phyloP scores from a whole-genome alignment of 1,140 invertebrate species.

The Dreissena polymorpha region DNA sequence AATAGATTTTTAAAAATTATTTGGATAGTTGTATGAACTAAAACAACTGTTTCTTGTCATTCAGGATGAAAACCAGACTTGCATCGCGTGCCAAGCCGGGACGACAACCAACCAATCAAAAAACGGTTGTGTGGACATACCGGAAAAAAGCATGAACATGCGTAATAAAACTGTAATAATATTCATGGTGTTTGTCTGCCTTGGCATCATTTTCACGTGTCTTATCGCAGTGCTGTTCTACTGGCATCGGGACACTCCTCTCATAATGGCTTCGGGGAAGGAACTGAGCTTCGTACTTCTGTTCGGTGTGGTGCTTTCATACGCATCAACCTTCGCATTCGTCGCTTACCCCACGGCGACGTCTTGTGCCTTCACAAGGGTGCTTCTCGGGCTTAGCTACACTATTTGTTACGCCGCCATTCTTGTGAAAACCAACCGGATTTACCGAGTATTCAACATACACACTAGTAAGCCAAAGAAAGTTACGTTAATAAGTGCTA shows the following conservation, averaged over 20 bases:
- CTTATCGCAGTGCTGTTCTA: constrained; percentile 62
- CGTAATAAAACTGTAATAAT: constrained; percentile 16
- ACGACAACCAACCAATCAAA: constrained; percentile 3
- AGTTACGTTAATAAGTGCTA: constrained; percentile 93
- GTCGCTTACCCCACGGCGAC: constrained; percentile 80
- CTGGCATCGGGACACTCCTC: constrained; percentile 64
- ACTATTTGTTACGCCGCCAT: constrained; percentile 87
- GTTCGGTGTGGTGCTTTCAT: constrained; percentile 71
- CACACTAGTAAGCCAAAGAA: constrained; percentile 90
- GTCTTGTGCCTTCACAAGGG: constrained; percentile 83
- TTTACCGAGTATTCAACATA: constrained; percentile 86
- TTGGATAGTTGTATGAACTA: no score
- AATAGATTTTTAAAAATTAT: no score
- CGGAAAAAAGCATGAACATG: constrained; percentile 16
- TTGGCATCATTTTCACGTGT: constrained; percentile 80
- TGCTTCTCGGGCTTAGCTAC: constrained; percentile 85
- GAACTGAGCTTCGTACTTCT: constrained; percentile 71
- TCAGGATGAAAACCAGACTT: constrained; percentile 24
- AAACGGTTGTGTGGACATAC: constrained; percentile 39
- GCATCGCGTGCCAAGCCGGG: constrained; percentile 35
- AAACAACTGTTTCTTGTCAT: background rate
- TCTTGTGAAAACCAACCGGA: constrained; percentile 87
- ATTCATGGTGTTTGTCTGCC: constrained; percentile 81
- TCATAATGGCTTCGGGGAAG: constrained; percentile 70
- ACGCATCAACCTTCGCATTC: constrained; percentile 63